Evolutionary conservation across 2,113 vertebrate genomes (phyloP).

Genomic region (Phylloscopus trochiloides): DNA sequence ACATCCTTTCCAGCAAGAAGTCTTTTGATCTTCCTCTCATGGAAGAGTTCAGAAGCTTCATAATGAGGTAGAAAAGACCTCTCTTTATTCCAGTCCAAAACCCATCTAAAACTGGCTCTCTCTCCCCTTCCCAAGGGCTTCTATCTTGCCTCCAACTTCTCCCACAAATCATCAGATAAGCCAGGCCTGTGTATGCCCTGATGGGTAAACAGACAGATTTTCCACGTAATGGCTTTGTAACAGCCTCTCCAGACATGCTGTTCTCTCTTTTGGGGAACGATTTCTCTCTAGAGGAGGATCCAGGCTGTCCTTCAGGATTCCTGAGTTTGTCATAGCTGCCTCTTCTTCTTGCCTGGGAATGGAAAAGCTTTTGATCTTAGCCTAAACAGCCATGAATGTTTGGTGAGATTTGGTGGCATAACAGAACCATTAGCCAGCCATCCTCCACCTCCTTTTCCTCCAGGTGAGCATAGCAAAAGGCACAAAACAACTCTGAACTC

Average conservation of each 20-base stretch:
- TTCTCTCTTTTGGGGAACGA: neutral
- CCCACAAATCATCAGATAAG: neutral
- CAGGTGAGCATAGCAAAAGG: neutral
- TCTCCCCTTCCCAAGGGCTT: neutral
- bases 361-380: neutral
- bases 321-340: neutral
- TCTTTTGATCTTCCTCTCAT: neutral
- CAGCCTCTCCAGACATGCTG: neutral
- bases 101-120: neutral
- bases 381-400: neutral
- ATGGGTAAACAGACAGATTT: neutral
- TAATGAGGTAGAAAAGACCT: neutral
- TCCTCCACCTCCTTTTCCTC: neutral
- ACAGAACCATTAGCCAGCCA: neutral
- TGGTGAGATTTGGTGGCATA: neutral
- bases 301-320: neutral
- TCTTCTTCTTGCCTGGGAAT: neutral
- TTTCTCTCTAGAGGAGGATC: neutral
- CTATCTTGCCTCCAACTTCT: neutral
- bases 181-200: neutral
- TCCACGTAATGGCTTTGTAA: neutral
- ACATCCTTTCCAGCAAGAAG: neutral
- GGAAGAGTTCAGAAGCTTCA: neutral
- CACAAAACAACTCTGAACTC: neutral
- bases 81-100: neutral